Base-by-base conservation (phyloP, 1,140 invertebrate species). In the Metaphire vulgaris region DNA sequence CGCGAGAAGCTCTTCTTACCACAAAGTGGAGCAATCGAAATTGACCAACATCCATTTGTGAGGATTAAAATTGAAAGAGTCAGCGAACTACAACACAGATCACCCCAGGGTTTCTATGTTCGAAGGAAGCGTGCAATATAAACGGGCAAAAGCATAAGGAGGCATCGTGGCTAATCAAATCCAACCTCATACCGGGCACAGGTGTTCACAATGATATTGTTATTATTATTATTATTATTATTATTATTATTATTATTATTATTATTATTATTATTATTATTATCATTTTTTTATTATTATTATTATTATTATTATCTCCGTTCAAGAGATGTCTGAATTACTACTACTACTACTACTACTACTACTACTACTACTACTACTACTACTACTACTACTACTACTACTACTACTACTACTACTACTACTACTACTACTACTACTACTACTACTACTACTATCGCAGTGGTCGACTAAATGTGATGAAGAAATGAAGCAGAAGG, bases 21-120 rank as follows among this genome's bases (percentile, higher is more conserved):
- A 88, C 81, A 89, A 83, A 2, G 87, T 81, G 1, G 88, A 89
- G 78, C 88, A 89, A 75, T 89, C 88, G 81, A 89, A 89, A 79
- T 86, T 89, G 1, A 89, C 85, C 71, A 86, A 80, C 74, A 89
- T 77, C 81, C 87, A 88, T 81, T 89, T 89, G 80, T 89, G 88
- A 31, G 88, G 86, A 78, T 89, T 89, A 77, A 89, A 89, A 78
- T 88, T 88, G 77, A 87, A 89, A 6, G 88, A 88, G 79, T 86
- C 86, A 12, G 84, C 86, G 81, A 79, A 78, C 85, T 86, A 80
- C 56, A 81, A n/a, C n/a, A n/a, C n/a, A n/a, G n/a, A n/a, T n/a
- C n/a, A n/a, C n/a, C n/a, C n/a, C n/a, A 81, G n/a, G n/a, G n/a
- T n/a, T n/a, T n/a, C n/a, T n/a, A n/a, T 65, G 15, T 65, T 15